Base-by-base conservation (phyloP, 2,113 vertebrate species). In the Marmota monax region DNA sequence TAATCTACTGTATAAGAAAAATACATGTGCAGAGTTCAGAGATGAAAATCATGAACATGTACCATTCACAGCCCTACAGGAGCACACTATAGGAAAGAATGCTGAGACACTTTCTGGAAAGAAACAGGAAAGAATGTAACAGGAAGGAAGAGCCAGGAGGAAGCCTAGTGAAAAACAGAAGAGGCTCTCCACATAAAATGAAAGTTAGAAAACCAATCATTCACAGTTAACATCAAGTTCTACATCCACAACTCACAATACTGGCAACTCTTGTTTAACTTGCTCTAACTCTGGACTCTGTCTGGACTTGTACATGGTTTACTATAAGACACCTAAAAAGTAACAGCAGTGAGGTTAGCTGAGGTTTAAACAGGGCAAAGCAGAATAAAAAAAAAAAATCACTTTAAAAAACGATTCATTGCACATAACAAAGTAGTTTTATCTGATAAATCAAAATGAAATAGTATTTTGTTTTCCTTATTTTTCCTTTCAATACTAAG, bases 281-380 rank as follows among this genome's bases (percentile, higher is more conserved):
- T 85, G 93, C 42, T 97, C 58, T 93, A 61, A 93, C 34, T 88
- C 45, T 48, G 16, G 17, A 53, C 48, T 89, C 82, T 95, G 96
- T 74, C 94, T 95, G 87, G 79, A 95, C 97, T 90, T 96, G 97
- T 79, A 39, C 6, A 22, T 51, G 37, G 84, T 37, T 96, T 58
- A 94, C 45, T 90, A 45, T 9, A 84, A 78, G 39, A 32, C 10
- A 90, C 7, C 37, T 76, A 18, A 92, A 86, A 65, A 90, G 37
- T 70, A 80, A 92, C 11, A 85, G 45, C 9, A 74, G 58, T 78
- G 29, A 89, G 27, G 20, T 77, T 70, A 87, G 74, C 42, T 45
- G 61, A 88, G 56, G 78, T 94, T 94, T 94, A 95, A 90, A 89
- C 12, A 84, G 73, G 20, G 72, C 7, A 65, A 76, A 48, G 14